phyloP scores from a whole-genome alignment of 1,140 invertebrate genomes.

The Caenorhabditis tropicalis region DNA sequence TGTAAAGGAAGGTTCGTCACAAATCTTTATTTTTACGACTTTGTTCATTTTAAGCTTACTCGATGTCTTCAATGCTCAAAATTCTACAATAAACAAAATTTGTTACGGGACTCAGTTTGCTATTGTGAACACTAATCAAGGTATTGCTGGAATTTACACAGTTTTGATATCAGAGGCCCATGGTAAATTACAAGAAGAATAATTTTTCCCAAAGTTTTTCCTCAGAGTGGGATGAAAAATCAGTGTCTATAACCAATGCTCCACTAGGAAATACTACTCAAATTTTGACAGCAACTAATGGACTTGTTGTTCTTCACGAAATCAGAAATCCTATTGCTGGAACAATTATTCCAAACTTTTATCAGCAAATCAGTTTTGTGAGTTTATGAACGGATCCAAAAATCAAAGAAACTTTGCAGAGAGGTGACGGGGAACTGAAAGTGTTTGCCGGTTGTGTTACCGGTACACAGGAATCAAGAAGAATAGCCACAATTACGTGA shows the following conservation, averaged over 20 bases:
- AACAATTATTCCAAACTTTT: background rate
- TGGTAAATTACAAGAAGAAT: background rate
- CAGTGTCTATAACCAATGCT: background rate
- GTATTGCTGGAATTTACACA: background rate
- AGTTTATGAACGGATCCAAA: background rate
- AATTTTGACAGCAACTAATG: background rate
- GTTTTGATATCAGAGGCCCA: background rate
- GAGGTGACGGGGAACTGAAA: background rate
- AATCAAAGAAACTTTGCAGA: background rate
- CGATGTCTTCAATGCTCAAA: background rate
- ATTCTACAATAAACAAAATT: background rate
- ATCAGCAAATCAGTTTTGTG: background rate
- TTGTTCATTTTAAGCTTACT: background rate
- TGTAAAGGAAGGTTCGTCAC: background rate
- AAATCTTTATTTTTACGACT: background rate
- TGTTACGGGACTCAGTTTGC: background rate
- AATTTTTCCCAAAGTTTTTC: background rate
- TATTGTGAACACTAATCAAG: background rate
- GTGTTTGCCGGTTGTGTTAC: slow-evolving; percentile 6
- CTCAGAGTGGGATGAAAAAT: background rate
- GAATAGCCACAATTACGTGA: background rate
- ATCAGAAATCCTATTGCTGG: background rate
- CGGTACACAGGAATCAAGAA: background rate
- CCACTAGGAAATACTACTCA: background rate
- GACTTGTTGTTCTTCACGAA: background rate